These are phyloP conservation scores for Eleutherodactylus coqui DNA, from an alignment of 2,797 vertebrate genomes.

Conservation along the genomic window DNA sequence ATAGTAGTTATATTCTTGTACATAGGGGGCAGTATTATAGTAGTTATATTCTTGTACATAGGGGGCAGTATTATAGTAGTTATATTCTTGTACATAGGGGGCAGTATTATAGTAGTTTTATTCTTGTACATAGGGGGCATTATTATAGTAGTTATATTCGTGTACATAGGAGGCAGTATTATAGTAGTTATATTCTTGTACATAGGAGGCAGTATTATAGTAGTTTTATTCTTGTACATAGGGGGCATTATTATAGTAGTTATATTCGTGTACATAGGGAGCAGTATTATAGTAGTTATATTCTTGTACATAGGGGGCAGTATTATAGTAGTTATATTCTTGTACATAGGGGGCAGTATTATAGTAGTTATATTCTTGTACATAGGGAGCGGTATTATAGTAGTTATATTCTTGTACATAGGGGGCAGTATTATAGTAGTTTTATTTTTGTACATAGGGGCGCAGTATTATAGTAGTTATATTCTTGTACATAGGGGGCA, in stretches of 20 bases:
- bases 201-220: background rate
- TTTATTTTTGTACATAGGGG: background rate
- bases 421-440: background rate
- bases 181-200: background rate
- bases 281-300: background rate
- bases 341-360: background rate
- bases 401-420: constrained; percentile 6
- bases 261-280: too few species aligned
- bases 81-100: background rate
- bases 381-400: background rate
- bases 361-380: background rate
- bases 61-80: background rate
- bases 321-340: background rate
- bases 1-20: background rate
- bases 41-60: background rate
- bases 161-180: constrained; percentile 11
- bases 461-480: background rate
- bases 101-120: background rate
- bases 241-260: too few species aligned
- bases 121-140: background rate
- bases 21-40: background rate
- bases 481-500: background rate
- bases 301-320: background rate
- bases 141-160: background rate
- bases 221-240: background rate